Conservation (phyloP, 1,140 invertebrate genomes). For the Heliconius congener region DNA sequence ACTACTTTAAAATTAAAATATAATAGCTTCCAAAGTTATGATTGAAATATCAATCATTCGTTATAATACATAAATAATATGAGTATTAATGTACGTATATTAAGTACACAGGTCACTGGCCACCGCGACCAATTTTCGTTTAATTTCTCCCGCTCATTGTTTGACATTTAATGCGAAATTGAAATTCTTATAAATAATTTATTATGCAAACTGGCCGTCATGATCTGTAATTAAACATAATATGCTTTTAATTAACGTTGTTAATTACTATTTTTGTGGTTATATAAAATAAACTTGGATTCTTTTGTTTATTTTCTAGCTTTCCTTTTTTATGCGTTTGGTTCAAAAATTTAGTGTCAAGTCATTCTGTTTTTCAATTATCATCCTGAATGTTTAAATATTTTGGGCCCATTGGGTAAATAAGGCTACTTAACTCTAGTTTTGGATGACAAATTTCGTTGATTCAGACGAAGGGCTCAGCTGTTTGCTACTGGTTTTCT, state of each 20-base stretch:
- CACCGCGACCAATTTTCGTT: not conserved
- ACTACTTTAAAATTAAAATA: not conserved
- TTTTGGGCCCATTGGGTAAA: too few relatives aligned
- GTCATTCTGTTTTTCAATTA: too few relatives aligned
- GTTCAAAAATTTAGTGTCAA: too few relatives aligned
- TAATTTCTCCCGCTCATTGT: not conserved
- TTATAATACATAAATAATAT: not conserved
- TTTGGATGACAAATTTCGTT: too few relatives aligned
- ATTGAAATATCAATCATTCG: conserved; percentile 6
- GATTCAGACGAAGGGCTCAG: too few relatives aligned
- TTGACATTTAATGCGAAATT: conserved; percentile 10
- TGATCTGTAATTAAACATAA: conserved; percentile 1
- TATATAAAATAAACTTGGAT: not conserved
- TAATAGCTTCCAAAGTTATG: not conserved
- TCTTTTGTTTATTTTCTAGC: not conserved
- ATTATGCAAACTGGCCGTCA: conserved; percentile 1
- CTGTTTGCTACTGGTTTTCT: too few relatives aligned
- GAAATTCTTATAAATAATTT: conserved; percentile 15
- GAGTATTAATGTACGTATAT: not conserved
- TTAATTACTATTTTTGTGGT: not conserved
- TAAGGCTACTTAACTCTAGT: too few relatives aligned
- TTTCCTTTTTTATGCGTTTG: not conserved
- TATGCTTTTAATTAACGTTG: not conserved
- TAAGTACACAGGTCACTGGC: not conserved
- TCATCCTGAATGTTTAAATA: too few relatives aligned